phyloP scores from a whole-genome alignment of 2,113 vertebrate genomes.

The Corythornis cristatus region DNA sequence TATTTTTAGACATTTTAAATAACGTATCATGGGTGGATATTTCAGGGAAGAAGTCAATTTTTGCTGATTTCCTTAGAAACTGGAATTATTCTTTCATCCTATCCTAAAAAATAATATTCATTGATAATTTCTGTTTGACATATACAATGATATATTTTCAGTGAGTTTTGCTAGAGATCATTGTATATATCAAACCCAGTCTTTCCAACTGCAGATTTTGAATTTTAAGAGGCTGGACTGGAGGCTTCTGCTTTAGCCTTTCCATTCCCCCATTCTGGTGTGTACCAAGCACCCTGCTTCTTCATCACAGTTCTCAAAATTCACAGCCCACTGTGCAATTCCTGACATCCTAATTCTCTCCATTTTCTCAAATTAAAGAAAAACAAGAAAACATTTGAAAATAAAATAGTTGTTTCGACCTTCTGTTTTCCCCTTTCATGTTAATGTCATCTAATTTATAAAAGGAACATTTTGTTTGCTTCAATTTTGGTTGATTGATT shows the following conservation, averaged over 20 bases:
- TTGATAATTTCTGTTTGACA: neutral
- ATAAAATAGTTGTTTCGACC: neutral
- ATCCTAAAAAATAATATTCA: neutral
- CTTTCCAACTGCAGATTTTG: neutral
- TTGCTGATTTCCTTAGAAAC: neutral
- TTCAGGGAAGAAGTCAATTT: neutral
- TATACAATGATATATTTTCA: neutral
- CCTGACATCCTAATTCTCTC: neutral
- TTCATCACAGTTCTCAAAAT: neutral
- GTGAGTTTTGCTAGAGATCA: too few relatives aligned
- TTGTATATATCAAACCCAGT: neutral
- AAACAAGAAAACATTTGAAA: neutral
- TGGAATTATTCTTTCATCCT: neutral
- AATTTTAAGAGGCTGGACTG: neutral
- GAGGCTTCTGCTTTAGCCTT: neutral
- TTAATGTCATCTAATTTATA: neutral
- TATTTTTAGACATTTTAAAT: neutral
- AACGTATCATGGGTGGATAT: neutral
- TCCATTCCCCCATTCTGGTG: neutral
- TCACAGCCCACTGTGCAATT: neutral
- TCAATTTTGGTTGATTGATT: neutral
- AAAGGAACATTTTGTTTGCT: neutral
- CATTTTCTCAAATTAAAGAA: neutral
- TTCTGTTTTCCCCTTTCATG: neutral
- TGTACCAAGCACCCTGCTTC: neutral